These are phyloP conservation scores for Lepidostoma basale DNA, from an alignment of 1,140 invertebrate species.

Conservation along the genomic window DNA sequence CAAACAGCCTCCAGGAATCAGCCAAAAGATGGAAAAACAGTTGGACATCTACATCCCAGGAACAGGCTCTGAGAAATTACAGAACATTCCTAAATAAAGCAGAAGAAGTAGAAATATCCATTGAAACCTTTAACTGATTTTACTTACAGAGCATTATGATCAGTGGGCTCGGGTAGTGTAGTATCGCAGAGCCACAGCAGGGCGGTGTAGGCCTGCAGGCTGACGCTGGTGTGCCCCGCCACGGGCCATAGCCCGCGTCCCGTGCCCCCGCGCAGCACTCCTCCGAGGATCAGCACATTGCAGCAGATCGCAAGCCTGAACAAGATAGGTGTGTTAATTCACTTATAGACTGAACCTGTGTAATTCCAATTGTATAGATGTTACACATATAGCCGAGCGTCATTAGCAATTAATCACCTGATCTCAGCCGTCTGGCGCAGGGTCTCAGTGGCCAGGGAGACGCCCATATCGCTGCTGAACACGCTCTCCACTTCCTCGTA, in stretches of 20 bases:
- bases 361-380: no score
- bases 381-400: no score
- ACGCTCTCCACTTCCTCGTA: conserved; percentile 59
- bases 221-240: conserved; percentile 66
- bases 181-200: conserved; percentile 77
- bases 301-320: conserved; percentile 70
- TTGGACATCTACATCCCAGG: no score
- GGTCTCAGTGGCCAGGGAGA: conserved; percentile 72
- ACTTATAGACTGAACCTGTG: no score
- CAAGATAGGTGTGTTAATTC: neutral
- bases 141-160: conserved; percentile 60
- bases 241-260: conserved; percentile 48
- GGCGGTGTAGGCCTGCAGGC: conserved; percentile 79
- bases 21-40: no score
- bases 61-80: no score
- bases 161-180: conserved; percentile 57
- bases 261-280: conserved; percentile 54
- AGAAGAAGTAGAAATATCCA: no score
- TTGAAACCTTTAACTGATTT: neutral
- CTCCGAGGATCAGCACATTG: conserved; percentile 71
- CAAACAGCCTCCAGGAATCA: no score
- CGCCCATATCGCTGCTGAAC: conserved; percentile 76
- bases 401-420: conserved; percentile 60
- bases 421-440: conserved; percentile 74
- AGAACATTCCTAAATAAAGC: no score